Conservation (phyloP, 2,888 invertebrate genomes). For the Pyrochroa serraticornis region DNA sequence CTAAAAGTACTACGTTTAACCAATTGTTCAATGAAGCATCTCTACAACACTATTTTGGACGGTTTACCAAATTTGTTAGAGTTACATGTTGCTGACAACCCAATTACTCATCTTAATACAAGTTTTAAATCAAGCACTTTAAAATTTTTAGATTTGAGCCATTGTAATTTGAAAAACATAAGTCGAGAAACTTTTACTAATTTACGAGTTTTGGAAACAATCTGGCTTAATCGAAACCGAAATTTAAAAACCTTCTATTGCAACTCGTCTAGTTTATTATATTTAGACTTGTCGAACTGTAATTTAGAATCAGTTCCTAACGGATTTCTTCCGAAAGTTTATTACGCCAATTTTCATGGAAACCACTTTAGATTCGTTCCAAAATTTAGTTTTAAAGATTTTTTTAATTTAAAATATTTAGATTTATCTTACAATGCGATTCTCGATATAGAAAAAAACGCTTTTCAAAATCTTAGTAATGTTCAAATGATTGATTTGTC, state of each 20-base stretch:
- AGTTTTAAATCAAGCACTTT: slow-evolving; percentile 43
- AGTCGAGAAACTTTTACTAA: slow-evolving; percentile 63
- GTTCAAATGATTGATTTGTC: slow-evolving; percentile 72
- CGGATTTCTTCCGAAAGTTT: slow-evolving; percentile 67
- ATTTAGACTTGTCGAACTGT: slow-evolving; percentile 67
- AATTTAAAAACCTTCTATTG: slow-evolving; percentile 58
- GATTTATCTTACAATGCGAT: slow-evolving; percentile 73
- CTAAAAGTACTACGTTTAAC: slow-evolving; percentile 66
- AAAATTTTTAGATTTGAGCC: slow-evolving; percentile 63
- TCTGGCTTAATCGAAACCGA: slow-evolving; percentile 69
- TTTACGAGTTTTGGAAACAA: slow-evolving; percentile 64
- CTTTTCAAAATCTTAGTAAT: slow-evolving; percentile 65
- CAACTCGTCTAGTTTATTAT: slow-evolving; percentile 62
- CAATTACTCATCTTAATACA: slow-evolving; percentile 35
- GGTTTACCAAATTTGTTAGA: slow-evolving; percentile 63
- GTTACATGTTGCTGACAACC: slow-evolving; percentile 60
- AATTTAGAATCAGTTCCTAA: slow-evolving; percentile 66
- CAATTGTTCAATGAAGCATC: slow-evolving; percentile 65
- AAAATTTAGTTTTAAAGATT: slow-evolving; percentile 66
- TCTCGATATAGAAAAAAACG: slow-evolving; percentile 63
- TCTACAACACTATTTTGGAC: slow-evolving; percentile 61
- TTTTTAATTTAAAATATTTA: slow-evolving; percentile 65
- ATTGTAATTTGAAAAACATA: slow-evolving; percentile 63
- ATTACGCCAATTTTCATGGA: slow-evolving; percentile 64
- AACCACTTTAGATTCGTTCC: slow-evolving; percentile 68